phyloP scores from a whole-genome alignment of 2,888 invertebrate species.

The Catonia carolina region DNA sequence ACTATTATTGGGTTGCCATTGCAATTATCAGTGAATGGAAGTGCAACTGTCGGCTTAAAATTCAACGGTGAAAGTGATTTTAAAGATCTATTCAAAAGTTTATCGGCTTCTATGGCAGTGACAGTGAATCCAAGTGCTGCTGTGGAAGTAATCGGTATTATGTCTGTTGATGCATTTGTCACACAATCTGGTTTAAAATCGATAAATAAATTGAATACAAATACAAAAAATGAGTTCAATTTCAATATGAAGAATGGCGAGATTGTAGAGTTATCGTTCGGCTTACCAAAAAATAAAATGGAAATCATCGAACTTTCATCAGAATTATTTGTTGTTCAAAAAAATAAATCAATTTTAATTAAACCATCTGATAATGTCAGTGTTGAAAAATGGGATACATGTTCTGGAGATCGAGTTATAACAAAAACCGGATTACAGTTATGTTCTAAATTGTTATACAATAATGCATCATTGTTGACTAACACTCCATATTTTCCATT shows the following conservation, averaged over 20 bases:
- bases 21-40: slow-evolving; percentile 74
- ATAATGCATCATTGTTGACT: slow-evolving; percentile 42
- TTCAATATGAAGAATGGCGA: slow-evolving; percentile 61
- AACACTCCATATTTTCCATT: slow-evolving; percentile 47
- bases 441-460: slow-evolving; percentile 58
- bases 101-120: slow-evolving; percentile 1
- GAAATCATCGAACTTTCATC: slow-evolving; percentile 75
- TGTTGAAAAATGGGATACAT: slow-evolving; percentile 45
- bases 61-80: slow-evolving; percentile 43
- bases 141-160: slow-evolving; percentile 70
- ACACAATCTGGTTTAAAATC: slow-evolving; percentile 72
- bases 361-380: slow-evolving; percentile 41
- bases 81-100: slow-evolving; percentile 2
- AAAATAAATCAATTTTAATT: slow-evolving; percentile 2
- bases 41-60: slow-evolving; percentile 74
- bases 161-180: slow-evolving; percentile 74
- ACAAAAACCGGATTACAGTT: slow-evolving; percentile 58
- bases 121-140: slow-evolving; percentile 56
- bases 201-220: slow-evolving; percentile 73
- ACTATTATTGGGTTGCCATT: slow-evolving; percentile 77
- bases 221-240: slow-evolving; percentile 67
- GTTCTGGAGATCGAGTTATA: slow-evolving; percentile 6
- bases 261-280: slow-evolving; percentile 63
- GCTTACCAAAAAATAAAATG: slow-evolving; percentile 72
- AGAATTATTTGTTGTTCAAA: slow-evolving; percentile 59